Evolutionary conservation across 2,888 invertebrate species (phyloP), one percentile per base, ranked within the genome.

Genomic region (Cantharis nigra): DNA sequence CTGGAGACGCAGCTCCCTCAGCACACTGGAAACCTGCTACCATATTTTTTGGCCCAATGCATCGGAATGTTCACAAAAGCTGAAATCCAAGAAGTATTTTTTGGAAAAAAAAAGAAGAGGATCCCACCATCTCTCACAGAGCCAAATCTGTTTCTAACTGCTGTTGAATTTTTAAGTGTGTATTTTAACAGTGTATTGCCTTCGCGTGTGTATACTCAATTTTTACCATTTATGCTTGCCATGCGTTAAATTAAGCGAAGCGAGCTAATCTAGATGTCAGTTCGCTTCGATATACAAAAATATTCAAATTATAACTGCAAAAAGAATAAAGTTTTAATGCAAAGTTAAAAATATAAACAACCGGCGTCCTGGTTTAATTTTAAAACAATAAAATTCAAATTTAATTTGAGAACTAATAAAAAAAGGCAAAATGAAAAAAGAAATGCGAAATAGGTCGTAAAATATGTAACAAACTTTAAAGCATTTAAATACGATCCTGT

Each of bases 311-410:
- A 33, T 33, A 33, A 33, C 13, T 33, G 13, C 4, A n/a, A 49
- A n/a, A 49, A n/a, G 2, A 49, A 49, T 49, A 49, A 49, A 49
- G 2, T 49, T 49, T 49, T 49, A 49, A 49, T 49, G n/a, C 9
- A 1, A 33, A 33, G 33, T 33, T 5, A 13, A 13, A 49, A 49
- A 49, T 13, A 49, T n/a, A 49, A 49, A 49, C 49, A 49, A 49
- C 7, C 49, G 7, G 13, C 2, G 49, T 67, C 3, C 7, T 67
- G 7, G 4, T 67, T 23, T 67, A 67, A 67, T 67, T 67, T 67
- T 26, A 67, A 67, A 67, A 67, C 65, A 67, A 67, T 67, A 67
- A 67, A 67, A 67, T 67, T 67, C 23, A 67, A 67, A 23, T 67
- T 67, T 67, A 67, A 67, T 67, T 67, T 26, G 13, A 13, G 26